Percentiles rank a stretch among this genome's conserved stretches.
Conservation (phyloP, 2,797 vertebrate species). For the Chiroxiphia lanceolata region DNA sequence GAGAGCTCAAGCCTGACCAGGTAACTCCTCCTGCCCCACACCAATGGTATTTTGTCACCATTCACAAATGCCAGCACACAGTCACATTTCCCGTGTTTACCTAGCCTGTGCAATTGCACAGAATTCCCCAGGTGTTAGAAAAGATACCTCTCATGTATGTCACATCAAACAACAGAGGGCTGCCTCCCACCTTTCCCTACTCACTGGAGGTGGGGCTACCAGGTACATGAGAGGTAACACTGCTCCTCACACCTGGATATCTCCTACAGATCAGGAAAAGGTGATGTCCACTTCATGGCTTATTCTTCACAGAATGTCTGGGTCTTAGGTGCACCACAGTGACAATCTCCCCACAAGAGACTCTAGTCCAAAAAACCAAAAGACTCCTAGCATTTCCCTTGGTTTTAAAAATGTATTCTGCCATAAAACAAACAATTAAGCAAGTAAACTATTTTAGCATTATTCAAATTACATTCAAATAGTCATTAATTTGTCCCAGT, state of each 20-base stretch:
- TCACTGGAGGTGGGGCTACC: not conserved
- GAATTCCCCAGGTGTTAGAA: not conserved
- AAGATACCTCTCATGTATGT: not conserved
- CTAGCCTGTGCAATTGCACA: not conserved
- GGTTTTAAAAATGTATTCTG: not conserved
- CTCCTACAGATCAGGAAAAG: not conserved
- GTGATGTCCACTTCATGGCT: not conserved
- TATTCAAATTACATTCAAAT: not conserved
- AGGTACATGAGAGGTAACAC: fast-evolving
- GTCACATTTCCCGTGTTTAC: not conserved
- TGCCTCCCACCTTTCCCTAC: not conserved
- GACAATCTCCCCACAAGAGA: not conserved
- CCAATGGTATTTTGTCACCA: not conserved
- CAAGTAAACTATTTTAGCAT: not conserved
- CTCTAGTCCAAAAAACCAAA: not conserved
- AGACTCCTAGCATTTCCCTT: not conserved
- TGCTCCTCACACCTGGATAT: not conserved
- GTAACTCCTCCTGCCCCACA: not conserved
- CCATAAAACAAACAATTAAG: not conserved
- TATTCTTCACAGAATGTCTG: not conserved
- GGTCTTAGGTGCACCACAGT: not conserved
- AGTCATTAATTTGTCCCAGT: not conserved
- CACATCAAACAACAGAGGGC: not conserved
- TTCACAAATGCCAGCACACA: not conserved
- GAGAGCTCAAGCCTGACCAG: not conserved